Evolutionary conservation across 2,888 invertebrate genomes (phyloP).

Genomic region (Beris morrisii): DNA sequence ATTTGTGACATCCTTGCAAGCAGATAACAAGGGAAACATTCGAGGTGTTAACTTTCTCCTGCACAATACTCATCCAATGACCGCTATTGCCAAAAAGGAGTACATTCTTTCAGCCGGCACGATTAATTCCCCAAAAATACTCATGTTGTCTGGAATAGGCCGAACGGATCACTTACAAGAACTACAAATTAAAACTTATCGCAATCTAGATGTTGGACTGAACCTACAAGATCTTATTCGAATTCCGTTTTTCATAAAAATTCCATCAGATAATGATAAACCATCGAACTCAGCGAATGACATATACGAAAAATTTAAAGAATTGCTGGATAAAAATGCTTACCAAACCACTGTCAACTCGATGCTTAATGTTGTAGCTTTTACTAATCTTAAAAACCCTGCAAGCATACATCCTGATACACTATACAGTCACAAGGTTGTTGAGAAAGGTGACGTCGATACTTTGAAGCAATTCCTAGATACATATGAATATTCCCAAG

Average conservation of each 20-base stretch:
- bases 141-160: slow-evolving; percentile 83
- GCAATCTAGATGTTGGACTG: slow-evolving; percentile 9
- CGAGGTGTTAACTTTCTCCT: slow-evolving; percentile 47
- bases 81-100: slow-evolving; percentile 9
- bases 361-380: too few relatives aligned
- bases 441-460: slow-evolving; percentile 42
- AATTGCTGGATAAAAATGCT: slow-evolving; percentile 39
- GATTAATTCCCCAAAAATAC: slow-evolving; percentile 71
- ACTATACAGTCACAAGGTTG: slow-evolving; percentile 44
- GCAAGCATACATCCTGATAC: slow-evolving; percentile 56
- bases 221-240: slow-evolving; percentile 15
- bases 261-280: slow-evolving; percentile 33
- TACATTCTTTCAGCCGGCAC: slow-evolving; percentile 16
- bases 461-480: slow-evolving; percentile 30
- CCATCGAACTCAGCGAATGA: too few relatives aligned
- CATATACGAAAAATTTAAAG: not conserved
- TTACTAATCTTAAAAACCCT: slow-evolving; percentile 42
- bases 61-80: not conserved
- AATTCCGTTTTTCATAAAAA: slow-evolving; percentile 6
- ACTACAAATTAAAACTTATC: slow-evolving; percentile 60
- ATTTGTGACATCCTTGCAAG: slow-evolving; percentile 58
- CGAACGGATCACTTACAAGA: slow-evolving; percentile 68
- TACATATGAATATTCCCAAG: too few relatives aligned
- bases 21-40: slow-evolving; percentile 56
- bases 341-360: slow-evolving; percentile 50